phyloP scores from a whole-genome alignment of 2,888 invertebrate genomes.

The Acronicta leporina region DNA sequence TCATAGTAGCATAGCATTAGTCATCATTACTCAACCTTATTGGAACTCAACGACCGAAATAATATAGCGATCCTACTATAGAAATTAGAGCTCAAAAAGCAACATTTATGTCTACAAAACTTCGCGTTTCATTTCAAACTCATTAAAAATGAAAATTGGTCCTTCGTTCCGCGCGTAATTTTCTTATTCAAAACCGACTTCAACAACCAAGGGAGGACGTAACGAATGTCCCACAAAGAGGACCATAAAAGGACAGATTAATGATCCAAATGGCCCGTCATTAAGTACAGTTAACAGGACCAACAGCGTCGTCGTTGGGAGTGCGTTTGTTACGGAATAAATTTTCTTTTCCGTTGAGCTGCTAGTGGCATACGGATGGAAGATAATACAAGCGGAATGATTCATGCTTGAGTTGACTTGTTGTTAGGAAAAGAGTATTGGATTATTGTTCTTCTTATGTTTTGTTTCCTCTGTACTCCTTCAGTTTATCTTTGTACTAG shows the following conservation, averaged over 20 bases:
- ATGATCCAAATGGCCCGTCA: constrained; percentile 73
- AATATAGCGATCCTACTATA: too few relatives aligned
- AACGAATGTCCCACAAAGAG: constrained; percentile 71
- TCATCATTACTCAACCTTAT: too few relatives aligned
- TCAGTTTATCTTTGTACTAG: background rate
- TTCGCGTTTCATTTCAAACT: background rate
- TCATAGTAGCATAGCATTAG: too few relatives aligned
- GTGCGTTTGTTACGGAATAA: constrained; percentile 70
- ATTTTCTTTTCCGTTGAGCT: constrained; percentile 68
- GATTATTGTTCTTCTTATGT: background rate
- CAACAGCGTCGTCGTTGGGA: constrained; percentile 64
- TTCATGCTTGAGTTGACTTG: background rate
- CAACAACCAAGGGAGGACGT: constrained; percentile 56
- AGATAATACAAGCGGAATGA: constrained; percentile 10
- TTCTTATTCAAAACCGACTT: constrained; percentile 60
- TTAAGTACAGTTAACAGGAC: constrained; percentile 74
- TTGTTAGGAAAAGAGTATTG: background rate
- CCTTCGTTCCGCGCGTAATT: constrained; percentile 41
- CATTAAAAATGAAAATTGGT: constrained; percentile 32
- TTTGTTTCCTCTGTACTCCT: background rate
- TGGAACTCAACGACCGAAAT: too few relatives aligned
- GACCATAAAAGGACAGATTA: constrained; percentile 69
- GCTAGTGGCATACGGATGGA: constrained; percentile 37
- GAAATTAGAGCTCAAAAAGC: too few relatives aligned
- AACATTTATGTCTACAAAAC: too few relatives aligned